These are phyloP conservation scores for Microtus richardsoni DNA, from an alignment of 2,113 vertebrate species.

Conservation along the genomic window DNA sequence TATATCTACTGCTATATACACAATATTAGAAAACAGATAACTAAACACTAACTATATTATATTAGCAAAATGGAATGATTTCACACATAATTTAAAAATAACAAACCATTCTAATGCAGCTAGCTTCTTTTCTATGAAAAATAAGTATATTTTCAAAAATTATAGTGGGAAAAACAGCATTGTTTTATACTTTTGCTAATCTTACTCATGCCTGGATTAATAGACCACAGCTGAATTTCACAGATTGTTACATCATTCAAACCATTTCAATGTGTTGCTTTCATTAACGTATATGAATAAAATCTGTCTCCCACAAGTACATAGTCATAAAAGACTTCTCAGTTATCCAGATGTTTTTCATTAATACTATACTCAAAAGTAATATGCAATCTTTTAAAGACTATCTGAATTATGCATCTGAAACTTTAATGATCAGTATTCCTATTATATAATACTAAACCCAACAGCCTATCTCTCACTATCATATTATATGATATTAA, in stretches of 20 bases:
- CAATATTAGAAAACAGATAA: background rate
- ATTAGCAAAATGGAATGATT: background rate
- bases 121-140: constrained; percentile 31
- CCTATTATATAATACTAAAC: background rate
- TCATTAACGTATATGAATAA: background rate
- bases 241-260: background rate
- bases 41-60: background rate
- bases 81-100: background rate
- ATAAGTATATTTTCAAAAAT: background rate
- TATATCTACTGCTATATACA: background rate
- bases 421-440: background rate
- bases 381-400: background rate
- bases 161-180: background rate
- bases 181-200: background rate
- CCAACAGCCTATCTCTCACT: background rate
- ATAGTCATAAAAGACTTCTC: background rate
- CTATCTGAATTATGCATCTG: background rate
- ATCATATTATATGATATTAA: background rate
- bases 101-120: background rate
- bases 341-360: background rate
- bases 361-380: background rate
- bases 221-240: background rate
- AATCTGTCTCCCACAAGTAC: background rate
- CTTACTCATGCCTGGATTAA: background rate
- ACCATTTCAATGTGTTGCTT: background rate